phyloP scores from a whole-genome alignment of 2,113 vertebrate genomes.

The Canis aureus region DNA sequence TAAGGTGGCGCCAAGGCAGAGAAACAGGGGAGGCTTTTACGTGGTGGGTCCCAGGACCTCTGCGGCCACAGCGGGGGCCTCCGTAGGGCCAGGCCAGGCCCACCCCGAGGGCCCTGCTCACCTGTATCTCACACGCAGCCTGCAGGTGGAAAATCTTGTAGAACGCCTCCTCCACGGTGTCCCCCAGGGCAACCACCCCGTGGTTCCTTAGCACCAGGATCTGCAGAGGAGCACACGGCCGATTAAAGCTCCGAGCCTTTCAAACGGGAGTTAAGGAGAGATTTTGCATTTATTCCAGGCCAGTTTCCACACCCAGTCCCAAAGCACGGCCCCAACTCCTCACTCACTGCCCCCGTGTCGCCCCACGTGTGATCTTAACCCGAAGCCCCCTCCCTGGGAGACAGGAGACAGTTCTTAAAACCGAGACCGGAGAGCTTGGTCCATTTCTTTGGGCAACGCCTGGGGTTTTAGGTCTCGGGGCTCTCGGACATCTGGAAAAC shows the following conservation, averaged over 20 bases:
- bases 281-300: background rate
- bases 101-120: constrained; percentile 73
- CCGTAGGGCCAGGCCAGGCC: background rate
- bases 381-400: background rate
- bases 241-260: background rate
- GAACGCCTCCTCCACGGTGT: constrained; percentile 97
- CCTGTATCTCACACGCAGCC: constrained; percentile 98
- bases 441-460: background rate
- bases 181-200: constrained; percentile 95
- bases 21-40: background rate
- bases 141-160: constrained; percentile 97
- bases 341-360: background rate
- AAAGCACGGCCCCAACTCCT: background rate
- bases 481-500: background rate
- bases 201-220: constrained; percentile 98
- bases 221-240: constrained; percentile 82
- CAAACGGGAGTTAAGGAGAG: background rate
- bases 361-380: background rate
- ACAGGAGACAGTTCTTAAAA: background rate
- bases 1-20: background rate
- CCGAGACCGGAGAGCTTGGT: background rate
- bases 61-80: too few species aligned
- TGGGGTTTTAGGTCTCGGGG: background rate
- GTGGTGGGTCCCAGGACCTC: background rate
- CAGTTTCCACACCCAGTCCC: background rate